Percentiles rank a stretch among this genome's conserved stretches.
Conservation (phyloP, 2,797 vertebrate species). For the Lutjanus campechanus region DNA sequence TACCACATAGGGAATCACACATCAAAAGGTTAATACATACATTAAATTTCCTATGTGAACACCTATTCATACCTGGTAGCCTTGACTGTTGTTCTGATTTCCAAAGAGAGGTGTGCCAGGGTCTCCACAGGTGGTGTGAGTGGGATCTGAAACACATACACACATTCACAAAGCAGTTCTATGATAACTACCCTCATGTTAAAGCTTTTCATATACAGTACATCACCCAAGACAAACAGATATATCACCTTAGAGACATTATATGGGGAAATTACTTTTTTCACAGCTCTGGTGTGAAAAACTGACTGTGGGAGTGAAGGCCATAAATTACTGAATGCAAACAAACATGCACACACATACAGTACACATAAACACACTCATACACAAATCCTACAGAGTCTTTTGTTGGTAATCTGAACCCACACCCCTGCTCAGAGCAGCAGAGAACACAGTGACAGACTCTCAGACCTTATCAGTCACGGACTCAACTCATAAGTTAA, state of each 20-base stretch:
- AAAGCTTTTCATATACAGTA: constrained; percentile 25
- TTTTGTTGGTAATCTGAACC: constrained; percentile 15
- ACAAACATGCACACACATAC: not conserved
- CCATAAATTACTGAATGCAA: constrained; percentile 2
- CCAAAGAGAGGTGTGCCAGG: constrained; percentile 93
- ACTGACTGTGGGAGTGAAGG: constrained; percentile 3
- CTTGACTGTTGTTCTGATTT: constrained; percentile 96
- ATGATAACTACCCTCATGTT: not conserved
- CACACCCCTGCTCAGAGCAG: not conserved
- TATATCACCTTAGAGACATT: not conserved
- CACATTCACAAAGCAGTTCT: constrained; percentile 33
- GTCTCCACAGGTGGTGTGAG: constrained; percentile 92
- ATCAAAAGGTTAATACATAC: not conserved
- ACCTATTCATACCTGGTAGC: constrained; percentile 90
- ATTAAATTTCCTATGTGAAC: constrained; percentile 2
- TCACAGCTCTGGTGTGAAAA: constrained; percentile 16
- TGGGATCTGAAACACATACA: constrained; percentile 88
- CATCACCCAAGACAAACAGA: not conserved
- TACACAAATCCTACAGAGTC: not conserved
- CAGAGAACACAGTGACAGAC: not conserved
- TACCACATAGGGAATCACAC: not conserved
- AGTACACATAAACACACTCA: not conserved
- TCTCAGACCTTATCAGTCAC: not conserved
- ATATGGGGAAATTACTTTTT: constrained; percentile 4
- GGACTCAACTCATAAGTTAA: not conserved